Percentiles rank a stretch among this genome's conserved stretches.
Evolutionary conservation across 2,797 vertebrate genomes (phyloP).

Genomic region (Gymnoscopelus microlampas): DNA sequence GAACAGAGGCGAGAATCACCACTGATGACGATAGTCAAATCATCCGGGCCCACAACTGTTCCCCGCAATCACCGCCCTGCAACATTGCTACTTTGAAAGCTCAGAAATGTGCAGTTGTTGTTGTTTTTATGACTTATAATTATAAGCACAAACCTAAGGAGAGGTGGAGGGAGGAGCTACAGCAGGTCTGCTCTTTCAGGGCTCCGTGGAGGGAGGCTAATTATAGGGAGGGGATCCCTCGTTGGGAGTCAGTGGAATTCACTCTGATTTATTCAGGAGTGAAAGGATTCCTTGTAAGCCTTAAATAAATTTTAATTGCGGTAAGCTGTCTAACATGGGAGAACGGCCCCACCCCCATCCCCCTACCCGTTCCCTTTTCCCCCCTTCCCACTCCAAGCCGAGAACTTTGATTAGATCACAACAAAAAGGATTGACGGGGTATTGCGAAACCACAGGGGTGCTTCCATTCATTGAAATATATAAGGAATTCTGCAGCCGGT

Average conservation of each 20-base stretch:
- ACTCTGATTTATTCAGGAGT: slow-evolving; percentile 78
- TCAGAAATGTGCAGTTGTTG: slow-evolving; percentile 61
- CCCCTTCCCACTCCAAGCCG: slow-evolving; percentile 55
- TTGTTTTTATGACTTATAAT: slow-evolving; percentile 73
- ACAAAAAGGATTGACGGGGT: slow-evolving; percentile 42
- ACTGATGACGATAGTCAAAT: slow-evolving; percentile 33
- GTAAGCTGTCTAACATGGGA: slow-evolving; percentile 79
- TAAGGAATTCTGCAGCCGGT: slow-evolving; percentile 5
- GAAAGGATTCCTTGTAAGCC: slow-evolving; percentile 82
- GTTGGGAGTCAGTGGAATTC: slow-evolving; percentile 75
- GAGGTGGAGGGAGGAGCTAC: slow-evolving; percentile 32
- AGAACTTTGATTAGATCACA: slow-evolving; percentile 77
- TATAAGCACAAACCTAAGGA: slow-evolving; percentile 57
- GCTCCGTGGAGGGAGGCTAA: slow-evolving; percentile 72
- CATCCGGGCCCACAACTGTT: slow-evolving; percentile 36
- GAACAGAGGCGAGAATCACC: neutral
- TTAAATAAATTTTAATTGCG: slow-evolving; percentile 86
- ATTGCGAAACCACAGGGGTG: slow-evolving; percentile 54
- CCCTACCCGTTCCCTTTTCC: slow-evolving; percentile 1
- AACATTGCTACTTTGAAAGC: slow-evolving; percentile 29
- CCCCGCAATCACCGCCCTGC: slow-evolving; percentile 34
- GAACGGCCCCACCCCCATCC: slow-evolving; percentile 17
- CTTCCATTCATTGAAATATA: slow-evolving; percentile 28
- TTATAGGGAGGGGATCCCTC: slow-evolving; percentile 76
- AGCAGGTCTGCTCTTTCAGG: slow-evolving; percentile 48